Conservation (phyloP, 2,888 invertebrate genomes). For the Meteorus colon region DNA sequence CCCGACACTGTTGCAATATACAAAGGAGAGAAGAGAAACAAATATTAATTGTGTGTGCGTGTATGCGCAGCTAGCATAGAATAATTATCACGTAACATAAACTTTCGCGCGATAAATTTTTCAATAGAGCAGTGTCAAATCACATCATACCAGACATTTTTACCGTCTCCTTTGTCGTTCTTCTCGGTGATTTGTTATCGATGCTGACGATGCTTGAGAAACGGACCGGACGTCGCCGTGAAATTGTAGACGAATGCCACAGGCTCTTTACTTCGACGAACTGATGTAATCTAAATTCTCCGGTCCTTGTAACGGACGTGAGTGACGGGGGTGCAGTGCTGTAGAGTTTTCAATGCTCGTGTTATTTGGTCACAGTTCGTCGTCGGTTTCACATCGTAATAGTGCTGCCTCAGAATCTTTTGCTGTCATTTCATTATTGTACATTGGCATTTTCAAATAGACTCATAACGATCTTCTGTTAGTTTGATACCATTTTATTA, state of each 20-base stretch:
- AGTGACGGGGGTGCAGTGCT: constrained; percentile 11
- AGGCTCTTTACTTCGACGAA: constrained; percentile 21
- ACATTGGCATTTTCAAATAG: not conserved
- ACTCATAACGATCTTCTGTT: too few species aligned
- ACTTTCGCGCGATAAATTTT: constrained; percentile 39
- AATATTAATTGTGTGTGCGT: not conserved
- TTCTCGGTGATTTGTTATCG: constrained; percentile 27
- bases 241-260: constrained; percentile 48
- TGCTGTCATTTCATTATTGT: not conserved
- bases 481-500: too few species aligned
- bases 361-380: constrained; percentile 47
- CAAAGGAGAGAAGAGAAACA: not conserved
- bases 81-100: not conserved
- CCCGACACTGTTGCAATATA: too few species aligned
- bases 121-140: constrained; percentile 6
- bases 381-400: constrained; percentile 41
- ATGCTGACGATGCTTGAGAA: constrained; percentile 54
- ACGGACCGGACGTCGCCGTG: constrained; percentile 44
- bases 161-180: constrained; percentile 5
- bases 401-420: not conserved
- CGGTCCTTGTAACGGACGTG: not conserved
- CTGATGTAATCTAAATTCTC: constrained; percentile 32
- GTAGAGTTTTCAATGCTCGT: constrained; percentile 30
- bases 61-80: not conserved
- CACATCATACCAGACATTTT: constrained; percentile 6